Base-by-base conservation (phyloP, 2,113 vertebrate genomes). In the Girardinichthys multiradiatus region DNA sequence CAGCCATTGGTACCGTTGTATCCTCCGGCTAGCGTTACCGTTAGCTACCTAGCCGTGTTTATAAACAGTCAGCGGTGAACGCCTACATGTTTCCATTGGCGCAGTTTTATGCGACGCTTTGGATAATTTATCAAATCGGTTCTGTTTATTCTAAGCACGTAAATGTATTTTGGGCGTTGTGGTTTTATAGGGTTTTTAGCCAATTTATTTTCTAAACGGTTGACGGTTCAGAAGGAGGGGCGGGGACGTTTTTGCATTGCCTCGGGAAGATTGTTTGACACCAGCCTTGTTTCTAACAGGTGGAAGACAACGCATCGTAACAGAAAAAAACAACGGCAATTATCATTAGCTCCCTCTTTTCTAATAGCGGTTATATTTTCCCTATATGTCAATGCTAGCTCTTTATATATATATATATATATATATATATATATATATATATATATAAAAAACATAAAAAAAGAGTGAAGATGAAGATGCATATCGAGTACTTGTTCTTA, bases 1-100 rank as follows among this genome's bases (percentile, higher is more conserved):
- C 67, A 70, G 76, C 65, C 64, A 19, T n/a, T 72, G n/a, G 68
- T 68, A 84, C 37, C 72, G 74, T 33, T 57, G 57, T 61, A 24
- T 70, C 21, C 48, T 17, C 4, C 19, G 48, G 31, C 70, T 89
- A 89, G 76, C 74, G 59, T 54, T 45, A 66, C 79, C 35, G 87
- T 74, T 92, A 90, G 87, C 90, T 57, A 9, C 39, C 60, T 51
- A 37, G 33, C 31, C 67, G 77, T 92, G 90, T 92, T 92, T 91
- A 91, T 91, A 91, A 92, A 91, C 89, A 91, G 75, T 28, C 48
- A 31, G 65, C 42, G 33, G 81, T 77, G 57, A 86, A 86, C 84
- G 86, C 83, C 87, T 76, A 70, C 87, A 60, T 74, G 39, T 83
- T 27, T 64, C 30, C 13, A n/a, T 19, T 67, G 60, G 31, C 39